Evolutionary conservation across 2,888 invertebrate genomes (phyloP).

Genomic region (Itoplectis maculator): DNA sequence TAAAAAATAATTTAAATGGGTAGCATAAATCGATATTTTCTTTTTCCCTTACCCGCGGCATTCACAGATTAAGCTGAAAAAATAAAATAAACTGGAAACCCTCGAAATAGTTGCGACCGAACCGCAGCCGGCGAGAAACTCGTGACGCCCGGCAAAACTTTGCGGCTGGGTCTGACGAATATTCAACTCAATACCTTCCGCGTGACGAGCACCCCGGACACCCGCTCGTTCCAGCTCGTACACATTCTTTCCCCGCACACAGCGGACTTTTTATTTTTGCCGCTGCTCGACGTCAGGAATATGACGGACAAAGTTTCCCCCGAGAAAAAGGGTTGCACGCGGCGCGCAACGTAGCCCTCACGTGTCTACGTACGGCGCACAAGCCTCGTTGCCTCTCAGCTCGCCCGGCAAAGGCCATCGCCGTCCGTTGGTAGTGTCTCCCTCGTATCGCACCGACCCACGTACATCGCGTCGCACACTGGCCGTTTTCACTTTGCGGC

Average conservation of each 20-base stretch:
- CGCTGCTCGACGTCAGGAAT: constrained; percentile 17
- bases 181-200: constrained; percentile 39
- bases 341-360: constrained; percentile 20
- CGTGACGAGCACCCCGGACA: constrained; percentile 8
- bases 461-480: constrained; percentile 26
- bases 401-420: constrained; percentile 23
- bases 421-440: not conserved
- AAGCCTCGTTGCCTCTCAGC: constrained; percentile 37
- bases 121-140: not conserved
- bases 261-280: constrained; percentile 43
- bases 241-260: constrained; percentile 34
- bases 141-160: constrained; percentile 52
- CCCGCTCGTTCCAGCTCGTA: not conserved
- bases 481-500: constrained; percentile 65
- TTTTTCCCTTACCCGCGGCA: not conserved
- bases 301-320: constrained; percentile 57
- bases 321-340: constrained; percentile 28
- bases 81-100: constrained; percentile 11
- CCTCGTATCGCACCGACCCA: constrained; percentile 21
- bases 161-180: constrained; percentile 60
- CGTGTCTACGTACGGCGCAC: constrained; percentile 39
- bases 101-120: constrained; percentile 6
- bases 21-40: not conserved
- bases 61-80: not conserved
- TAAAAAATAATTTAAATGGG: not conserved